phyloP scores from a whole-genome alignment of 2,888 invertebrate species.

The Platycheirus albimanus region DNA sequence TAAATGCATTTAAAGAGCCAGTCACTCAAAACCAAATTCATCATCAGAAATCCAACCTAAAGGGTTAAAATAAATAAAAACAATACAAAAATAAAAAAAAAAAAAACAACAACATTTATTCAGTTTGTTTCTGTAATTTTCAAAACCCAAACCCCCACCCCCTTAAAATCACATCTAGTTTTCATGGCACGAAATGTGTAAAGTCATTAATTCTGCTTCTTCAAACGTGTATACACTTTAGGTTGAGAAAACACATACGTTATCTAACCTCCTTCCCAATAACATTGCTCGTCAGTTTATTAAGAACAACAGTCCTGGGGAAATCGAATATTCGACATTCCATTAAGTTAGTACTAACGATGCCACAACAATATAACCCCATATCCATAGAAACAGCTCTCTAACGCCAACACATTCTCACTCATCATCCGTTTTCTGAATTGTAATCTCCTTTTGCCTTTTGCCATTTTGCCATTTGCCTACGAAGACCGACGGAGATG shows the following conservation, averaged over 20 bases:
- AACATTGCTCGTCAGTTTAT: slow-evolving; percentile 44
- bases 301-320: slow-evolving; percentile 33
- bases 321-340: slow-evolving; percentile 59
- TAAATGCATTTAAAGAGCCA: slow-evolving; percentile 5
- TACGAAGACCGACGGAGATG: neutral
- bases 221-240: slow-evolving; percentile 10
- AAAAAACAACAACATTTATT: neutral
- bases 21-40: slow-evolving; percentile 8
- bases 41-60: neutral
- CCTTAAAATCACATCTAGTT: slow-evolving; percentile 35
- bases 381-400: neutral
- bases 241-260: slow-evolving; percentile 11
- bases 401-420: neutral
- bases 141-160: too few species aligned
- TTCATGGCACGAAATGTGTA: slow-evolving; percentile 25
- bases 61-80: neutral
- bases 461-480: slow-evolving; percentile 26
- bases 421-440: slow-evolving; percentile 47
- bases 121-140: neutral
- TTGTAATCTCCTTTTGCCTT: slow-evolving; percentile 58
- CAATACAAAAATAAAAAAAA: too few species aligned
- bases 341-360: slow-evolving; percentile 25
- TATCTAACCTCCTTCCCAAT: neutral
- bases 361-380: slow-evolving; percentile 5
- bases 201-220: slow-evolving; percentile 22